These are phyloP conservation scores for Oxyscelio sp. DNA, from an alignment of 2,888 invertebrate species.

Conservation along the genomic window DNA sequence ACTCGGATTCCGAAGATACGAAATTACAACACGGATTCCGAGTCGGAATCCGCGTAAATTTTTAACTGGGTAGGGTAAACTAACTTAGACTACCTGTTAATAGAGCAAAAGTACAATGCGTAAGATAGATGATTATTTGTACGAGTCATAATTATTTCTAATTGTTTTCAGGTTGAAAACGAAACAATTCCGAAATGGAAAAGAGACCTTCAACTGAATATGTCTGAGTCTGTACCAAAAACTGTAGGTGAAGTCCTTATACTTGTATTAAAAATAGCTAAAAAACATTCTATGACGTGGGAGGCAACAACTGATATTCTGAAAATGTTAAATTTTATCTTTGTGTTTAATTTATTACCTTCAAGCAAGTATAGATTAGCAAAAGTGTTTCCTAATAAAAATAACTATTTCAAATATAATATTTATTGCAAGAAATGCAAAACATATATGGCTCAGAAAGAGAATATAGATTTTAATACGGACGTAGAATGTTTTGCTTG, in stretches of 20 bases:
- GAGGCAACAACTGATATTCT: neutral
- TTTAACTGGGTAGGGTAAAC: no score
- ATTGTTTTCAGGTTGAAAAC: neutral
- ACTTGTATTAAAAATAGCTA: neutral
- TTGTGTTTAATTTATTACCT: slow-evolving; percentile 5
- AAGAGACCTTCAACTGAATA: neutral
- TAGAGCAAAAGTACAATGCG: no score
- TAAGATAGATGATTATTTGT: no score
- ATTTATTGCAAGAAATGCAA: slow-evolving; percentile 17
- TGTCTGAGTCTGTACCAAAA: neutral
- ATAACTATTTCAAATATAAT: neutral
- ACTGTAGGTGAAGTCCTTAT: neutral
- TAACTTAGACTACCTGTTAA: no score
- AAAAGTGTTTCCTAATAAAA: slow-evolving; percentile 5
- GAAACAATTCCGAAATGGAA: neutral
- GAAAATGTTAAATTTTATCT: slow-evolving; percentile 3
- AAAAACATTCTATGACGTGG: slow-evolving; percentile 5
- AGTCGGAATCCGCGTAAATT: no score
- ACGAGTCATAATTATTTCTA: no score
- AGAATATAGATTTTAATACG: neutral
- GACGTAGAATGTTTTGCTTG: neutral
- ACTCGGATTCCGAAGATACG: no score
- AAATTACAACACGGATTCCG: no score
- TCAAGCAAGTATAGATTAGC: slow-evolving; percentile 25
- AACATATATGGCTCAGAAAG: neutral